Evolutionary conservation across 1,140 invertebrate species (phyloP).

Genomic region (Ceratoteleas bidentatus): DNA sequence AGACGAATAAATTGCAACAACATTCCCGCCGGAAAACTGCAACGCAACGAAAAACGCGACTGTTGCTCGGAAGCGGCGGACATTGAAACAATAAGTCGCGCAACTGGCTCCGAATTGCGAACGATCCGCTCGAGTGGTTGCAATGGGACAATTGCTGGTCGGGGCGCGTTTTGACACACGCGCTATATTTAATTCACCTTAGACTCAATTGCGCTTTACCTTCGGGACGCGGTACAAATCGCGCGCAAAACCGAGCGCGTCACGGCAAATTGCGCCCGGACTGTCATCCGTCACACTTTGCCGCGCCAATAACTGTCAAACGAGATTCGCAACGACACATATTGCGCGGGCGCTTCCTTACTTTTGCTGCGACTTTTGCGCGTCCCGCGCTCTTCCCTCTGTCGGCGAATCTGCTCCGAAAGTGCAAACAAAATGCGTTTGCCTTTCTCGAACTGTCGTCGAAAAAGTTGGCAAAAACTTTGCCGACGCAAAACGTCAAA

Average conservation of each 20-base stretch:
- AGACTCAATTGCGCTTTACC: constrained; percentile 63
- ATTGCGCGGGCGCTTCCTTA: constrained; percentile 37
- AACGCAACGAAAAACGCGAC: too few relatives aligned
- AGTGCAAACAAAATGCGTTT: too few relatives aligned
- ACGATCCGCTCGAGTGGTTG: too few relatives aligned
- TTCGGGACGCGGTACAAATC: constrained; percentile 36
- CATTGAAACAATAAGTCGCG: too few relatives aligned
- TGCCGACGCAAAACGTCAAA: background rate
- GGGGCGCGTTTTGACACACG: constrained; percentile 22
- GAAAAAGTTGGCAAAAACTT: too few relatives aligned
- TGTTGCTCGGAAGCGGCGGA: too few relatives aligned
- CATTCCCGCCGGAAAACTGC: too few relatives aligned
- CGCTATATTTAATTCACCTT: constrained; percentile 63
- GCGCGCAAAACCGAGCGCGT: constrained; percentile 23
- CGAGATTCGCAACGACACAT: constrained; percentile 26
- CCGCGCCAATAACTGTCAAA: constrained; percentile 25
- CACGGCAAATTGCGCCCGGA: constrained; percentile 24
- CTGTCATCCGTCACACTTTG: constrained; percentile 34
- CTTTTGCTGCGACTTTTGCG: background rate
- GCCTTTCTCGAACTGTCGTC: too few relatives aligned
- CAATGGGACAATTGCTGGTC: background rate
- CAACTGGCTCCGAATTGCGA: too few relatives aligned
- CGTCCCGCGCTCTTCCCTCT: constrained; percentile 33
- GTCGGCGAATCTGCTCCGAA: background rate
- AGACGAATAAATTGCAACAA: too few relatives aligned